A percentile compares a stretch with the other conserved stretches of the same genome.
These are phyloP conservation scores for pig (Sus scrofa) DNA, from an alignment of 2,113 vertebrate genomes.

Conservation along the genomic window T2T-Sscrofa CM000828.6:50731501-50732000, in stretches of 20 bases:
- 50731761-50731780: neutral
- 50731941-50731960: neutral
- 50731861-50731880: neutral
- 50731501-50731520: conserved; percentile 41
- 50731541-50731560: neutral
- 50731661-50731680: neutral
- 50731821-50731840: neutral
- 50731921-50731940: neutral
- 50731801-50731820: rapidly evolving
- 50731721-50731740: neutral
- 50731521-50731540: neutral
- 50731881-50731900: neutral
- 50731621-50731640: neutral
- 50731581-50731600: neutral
- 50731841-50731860: neutral
- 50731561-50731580: neutral
- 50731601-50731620: neutral
- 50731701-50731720: neutral
- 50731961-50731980: neutral
- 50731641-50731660: neutral
- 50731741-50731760: neutral
- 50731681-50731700: neutral
- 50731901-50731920: neutral
- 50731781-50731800: neutral
- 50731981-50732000: neutral